phyloP scores from a whole-genome alignment of 2,888 invertebrate species.

The Scaptomyza caliginosa region DNA sequence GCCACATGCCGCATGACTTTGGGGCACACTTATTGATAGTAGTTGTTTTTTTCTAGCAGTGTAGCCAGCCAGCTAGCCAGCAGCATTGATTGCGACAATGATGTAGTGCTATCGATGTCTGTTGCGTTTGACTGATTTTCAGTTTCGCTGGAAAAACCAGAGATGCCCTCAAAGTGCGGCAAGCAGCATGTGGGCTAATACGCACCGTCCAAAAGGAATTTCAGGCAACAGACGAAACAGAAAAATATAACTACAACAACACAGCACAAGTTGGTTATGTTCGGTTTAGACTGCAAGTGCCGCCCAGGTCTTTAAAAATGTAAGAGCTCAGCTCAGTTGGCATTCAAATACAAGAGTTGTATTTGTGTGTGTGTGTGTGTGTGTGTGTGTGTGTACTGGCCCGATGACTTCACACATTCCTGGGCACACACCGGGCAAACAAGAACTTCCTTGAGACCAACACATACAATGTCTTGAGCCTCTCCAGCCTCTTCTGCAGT shows the following conservation, averaged over 20 bases:
- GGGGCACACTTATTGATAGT: not conserved
- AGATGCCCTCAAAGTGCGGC: conserved; percentile 60
- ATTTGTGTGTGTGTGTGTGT: conserved; percentile 1
- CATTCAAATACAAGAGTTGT: conserved; percentile 64
- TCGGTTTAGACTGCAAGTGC: conserved; percentile 57
- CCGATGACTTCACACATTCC: conserved; percentile 79
- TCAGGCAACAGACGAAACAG: conserved; percentile 28
- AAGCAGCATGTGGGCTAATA: conserved; percentile 13
- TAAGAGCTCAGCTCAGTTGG: conserved; percentile 58
- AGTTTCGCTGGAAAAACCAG: conserved; percentile 71
- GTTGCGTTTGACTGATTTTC: conserved; percentile 76
- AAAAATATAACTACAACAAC: not conserved
- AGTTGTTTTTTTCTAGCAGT: conserved; percentile 59
- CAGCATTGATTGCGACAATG: conserved; percentile 68
- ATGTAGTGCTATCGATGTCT: conserved; percentile 76
- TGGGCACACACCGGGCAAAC: conserved; percentile 58
- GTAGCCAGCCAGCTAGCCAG: conserved; percentile 27
- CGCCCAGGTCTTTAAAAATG: conserved; percentile 74
- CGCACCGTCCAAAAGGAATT: conserved; percentile 40
- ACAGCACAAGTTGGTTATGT: too few relatives aligned
- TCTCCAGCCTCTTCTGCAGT: conserved; percentile 3
- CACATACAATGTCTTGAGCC: conserved; percentile 53
- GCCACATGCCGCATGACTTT: conserved; percentile 28
- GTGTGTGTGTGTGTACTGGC: conserved; percentile 36
- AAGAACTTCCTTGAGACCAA: conserved; percentile 76